Evolutionary conservation across 1,140 invertebrate species (phyloP).

Genomic region (Zaprionus lachaisei): DNA sequence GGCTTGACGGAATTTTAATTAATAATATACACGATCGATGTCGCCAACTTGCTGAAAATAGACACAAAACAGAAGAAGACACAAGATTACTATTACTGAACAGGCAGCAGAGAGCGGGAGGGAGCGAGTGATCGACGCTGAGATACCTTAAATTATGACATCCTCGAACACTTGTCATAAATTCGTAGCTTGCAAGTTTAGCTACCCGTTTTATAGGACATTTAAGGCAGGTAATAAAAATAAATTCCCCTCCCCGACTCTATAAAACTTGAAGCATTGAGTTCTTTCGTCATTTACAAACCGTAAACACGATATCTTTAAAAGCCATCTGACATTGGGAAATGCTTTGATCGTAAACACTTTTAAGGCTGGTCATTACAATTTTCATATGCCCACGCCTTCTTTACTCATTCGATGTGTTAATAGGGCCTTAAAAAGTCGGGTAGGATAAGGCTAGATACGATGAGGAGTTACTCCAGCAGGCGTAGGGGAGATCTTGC

Average conservation of each 20-base stretch:
- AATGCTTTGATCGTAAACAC: neutral
- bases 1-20: conserved; percentile 77
- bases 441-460: neutral
- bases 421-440: neutral
- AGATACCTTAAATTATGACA: conserved; percentile 16
- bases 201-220: neutral
- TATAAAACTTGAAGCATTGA: neutral
- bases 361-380: neutral
- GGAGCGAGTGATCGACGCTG: neutral
- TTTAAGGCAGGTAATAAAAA: neutral
- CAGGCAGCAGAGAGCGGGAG: neutral
- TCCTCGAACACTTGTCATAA: neutral
- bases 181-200: neutral
- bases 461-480: neutral
- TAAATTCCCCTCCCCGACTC: neutral
- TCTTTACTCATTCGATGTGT: neutral
- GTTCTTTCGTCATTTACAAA: neutral
- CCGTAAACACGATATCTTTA: neutral
- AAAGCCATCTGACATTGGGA: neutral
- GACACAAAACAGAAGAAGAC: conserved; percentile 46
- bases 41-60: conserved; percentile 73
- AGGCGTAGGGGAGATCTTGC: neutral
- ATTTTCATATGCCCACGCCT: neutral
- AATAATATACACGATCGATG: conserved; percentile 69
- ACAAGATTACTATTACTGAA: conserved; percentile 39